Base-by-base conservation (phyloP, 2,797 vertebrate genomes). In the Hemibagrus guttatus region DNA sequence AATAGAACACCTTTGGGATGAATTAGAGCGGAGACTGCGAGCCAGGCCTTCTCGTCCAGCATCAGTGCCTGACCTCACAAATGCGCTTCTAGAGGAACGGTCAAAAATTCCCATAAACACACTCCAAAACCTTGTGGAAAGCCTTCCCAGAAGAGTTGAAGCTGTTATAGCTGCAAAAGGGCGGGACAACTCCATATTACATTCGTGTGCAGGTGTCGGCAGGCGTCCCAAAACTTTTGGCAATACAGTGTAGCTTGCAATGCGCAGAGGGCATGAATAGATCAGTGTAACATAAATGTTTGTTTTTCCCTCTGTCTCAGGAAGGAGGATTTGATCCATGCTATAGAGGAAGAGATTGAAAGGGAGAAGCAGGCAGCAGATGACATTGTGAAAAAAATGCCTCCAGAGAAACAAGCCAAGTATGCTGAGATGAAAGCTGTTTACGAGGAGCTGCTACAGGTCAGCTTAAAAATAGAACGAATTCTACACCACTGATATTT, bases 381-480 rank as follows among this genome's bases (percentile, higher is more conserved):
- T 54, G 95, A 95, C 91, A 96, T 99, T 8, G 93, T 99, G 71
- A 97, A 97, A 93, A 94, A 97, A 13, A 97, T 99, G 97, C 93
- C 97, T 0, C 91, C 95, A 0, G 95, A 96, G 72, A 96, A 97
- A 92, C 97, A 98, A 91, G 92, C 94, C 86, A 97, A 96, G 84
- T 99, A 98, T 68, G 92, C 96, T 88, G 95, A 96, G 80, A 97
- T 97, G 96, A 97, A 97, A 86, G 87, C 93, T 83, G 87, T 92
- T 91, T 99, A 98, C 89, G 97, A 99, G 91, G 96, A 97, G 54
- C 94, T 98, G 2, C 93, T 97, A 2, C 97, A 98, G 97, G 98
- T 98, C 7, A 42, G 63, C 16, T 49, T 46, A 49, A 16, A 46
- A n/a, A 17, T 8, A 19, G 23, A 35, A 39, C 76, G 19, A 19